A percentile compares a stretch with the other conserved stretches of the same genome.
These are phyloP conservation scores for Hydra vulgaris DNA, from an alignment of 30 jellyfish, hydroid and myxozoan species.

Conservation along the genomic window DNA sequence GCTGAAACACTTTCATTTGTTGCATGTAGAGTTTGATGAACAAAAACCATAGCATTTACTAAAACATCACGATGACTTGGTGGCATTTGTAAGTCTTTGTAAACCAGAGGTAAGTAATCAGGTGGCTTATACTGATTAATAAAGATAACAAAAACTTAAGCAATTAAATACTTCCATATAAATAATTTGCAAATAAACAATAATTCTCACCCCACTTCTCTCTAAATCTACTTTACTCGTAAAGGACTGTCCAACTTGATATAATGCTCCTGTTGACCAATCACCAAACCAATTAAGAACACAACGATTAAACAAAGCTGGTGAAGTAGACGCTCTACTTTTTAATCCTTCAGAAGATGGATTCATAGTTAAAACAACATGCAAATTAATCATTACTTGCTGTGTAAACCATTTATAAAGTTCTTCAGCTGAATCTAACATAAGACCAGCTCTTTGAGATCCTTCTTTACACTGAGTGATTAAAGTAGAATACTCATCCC, in stretches of 20 bases:
- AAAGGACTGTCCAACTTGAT: constrained; percentile 96
- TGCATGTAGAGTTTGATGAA: constrained; percentile 86
- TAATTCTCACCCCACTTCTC: constrained; percentile 78
- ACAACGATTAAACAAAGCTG: constrained; percentile 96
- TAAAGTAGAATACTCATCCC: constrained; percentile 91
- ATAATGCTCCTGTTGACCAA: constrained; percentile 98
- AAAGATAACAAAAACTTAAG: constrained; percentile 4
- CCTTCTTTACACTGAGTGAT: constrained; percentile 99
- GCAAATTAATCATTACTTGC: constrained; percentile 87
- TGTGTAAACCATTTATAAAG: constrained; percentile 97
- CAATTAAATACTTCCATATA: neutral
- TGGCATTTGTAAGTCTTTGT: constrained; percentile 83
- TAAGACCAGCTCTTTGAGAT: constrained; percentile 90
- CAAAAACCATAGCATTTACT: constrained; percentile 98
- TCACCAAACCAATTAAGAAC: constrained; percentile 99
- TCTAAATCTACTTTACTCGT: constrained; percentile 90
- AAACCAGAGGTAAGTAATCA: constrained; percentile 82
- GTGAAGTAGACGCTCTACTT: constrained; percentile 93
- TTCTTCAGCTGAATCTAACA: constrained; percentile 98
- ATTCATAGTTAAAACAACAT: constrained; percentile 93
- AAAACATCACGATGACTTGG: constrained; percentile 96
- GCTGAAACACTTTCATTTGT: constrained; percentile 68
- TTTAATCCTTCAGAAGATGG: constrained; percentile 95
- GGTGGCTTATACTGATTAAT: constrained; percentile 98
- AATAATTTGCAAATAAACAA: too few species aligned